phyloP scores from a whole-genome alignment of 2,797 vertebrate species.

The Sebastes trivittatus region DNA sequence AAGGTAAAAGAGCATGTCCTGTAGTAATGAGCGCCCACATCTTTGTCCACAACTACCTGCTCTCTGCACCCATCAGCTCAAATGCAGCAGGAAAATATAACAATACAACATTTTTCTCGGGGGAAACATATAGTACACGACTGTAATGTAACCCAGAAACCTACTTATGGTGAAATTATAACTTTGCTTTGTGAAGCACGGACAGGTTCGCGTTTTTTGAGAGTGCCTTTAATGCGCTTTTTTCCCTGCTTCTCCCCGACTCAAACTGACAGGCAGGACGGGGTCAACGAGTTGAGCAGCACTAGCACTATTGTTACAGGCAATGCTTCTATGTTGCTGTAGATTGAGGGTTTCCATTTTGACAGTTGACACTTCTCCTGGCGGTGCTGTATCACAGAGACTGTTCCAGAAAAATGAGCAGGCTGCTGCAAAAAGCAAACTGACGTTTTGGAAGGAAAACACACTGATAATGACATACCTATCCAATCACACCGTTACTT shows the following conservation, averaged over 20 bases:
- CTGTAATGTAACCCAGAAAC: slow-evolving; percentile 62
- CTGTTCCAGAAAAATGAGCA: slow-evolving; percentile 54
- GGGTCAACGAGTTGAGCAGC: slow-evolving; percentile 60
- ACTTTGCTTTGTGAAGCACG: slow-evolving; percentile 38
- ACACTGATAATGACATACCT: slow-evolving; percentile 35
- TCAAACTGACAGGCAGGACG: slow-evolving; percentile 61
- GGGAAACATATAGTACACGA: slow-evolving; percentile 2
- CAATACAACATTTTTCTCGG: slow-evolving; percentile 4
- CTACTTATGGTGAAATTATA: slow-evolving; percentile 62
- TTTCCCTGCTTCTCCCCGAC: neutral
- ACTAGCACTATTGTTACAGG: slow-evolving; percentile 55
- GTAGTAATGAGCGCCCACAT: neutral
- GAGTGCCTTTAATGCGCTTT: slow-evolving; percentile 38
- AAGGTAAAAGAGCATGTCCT: neutral
- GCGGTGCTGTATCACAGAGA: slow-evolving; percentile 53
- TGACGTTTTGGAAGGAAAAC: slow-evolving; percentile 25
- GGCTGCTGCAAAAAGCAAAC: slow-evolving; percentile 35
- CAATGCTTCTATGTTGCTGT: slow-evolving; percentile 44
- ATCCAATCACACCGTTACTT: slow-evolving; percentile 5
- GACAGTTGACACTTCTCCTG: slow-evolving; percentile 69
- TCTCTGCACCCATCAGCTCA: neutral
- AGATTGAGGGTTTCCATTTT: slow-evolving; percentile 69
- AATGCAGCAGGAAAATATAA: neutral
- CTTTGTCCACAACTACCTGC: neutral
- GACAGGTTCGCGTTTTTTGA: slow-evolving; percentile 12